Percentiles rank a stretch among this genome's conserved stretches.
These are phyloP conservation scores for Drosophila albomicans DNA, from an alignment of 1,140 invertebrate species.

Conservation along the genomic window DNA sequence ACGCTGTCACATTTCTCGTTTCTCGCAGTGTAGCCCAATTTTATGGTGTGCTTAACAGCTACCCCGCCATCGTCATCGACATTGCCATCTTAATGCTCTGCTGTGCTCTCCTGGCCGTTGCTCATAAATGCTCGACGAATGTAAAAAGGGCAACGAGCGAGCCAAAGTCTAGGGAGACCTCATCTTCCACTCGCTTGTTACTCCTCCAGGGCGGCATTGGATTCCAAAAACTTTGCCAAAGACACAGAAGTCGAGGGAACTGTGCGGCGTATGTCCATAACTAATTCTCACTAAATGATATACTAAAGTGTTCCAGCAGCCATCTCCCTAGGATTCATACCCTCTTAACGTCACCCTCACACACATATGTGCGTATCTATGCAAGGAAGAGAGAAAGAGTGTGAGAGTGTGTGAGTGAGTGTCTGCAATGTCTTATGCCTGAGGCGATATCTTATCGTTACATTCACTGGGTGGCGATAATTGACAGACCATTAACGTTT, in stretches of 20 bases:
- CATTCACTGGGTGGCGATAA: conserved; percentile 82
- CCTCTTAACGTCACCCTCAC: neutral
- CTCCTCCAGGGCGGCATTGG: conserved; percentile 22
- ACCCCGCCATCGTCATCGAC: conserved; percentile 1
- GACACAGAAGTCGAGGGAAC: neutral
- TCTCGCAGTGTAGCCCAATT: conserved; percentile 48
- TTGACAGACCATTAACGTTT: conserved; percentile 83
- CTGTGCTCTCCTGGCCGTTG: conserved; percentile 43
- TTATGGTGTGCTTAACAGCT: conserved; percentile 49
- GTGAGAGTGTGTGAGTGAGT: conserved; percentile 12
- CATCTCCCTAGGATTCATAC: conserved; percentile 13
- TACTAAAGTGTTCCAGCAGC: conserved; percentile 75
- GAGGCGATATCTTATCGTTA: conserved; percentile 79
- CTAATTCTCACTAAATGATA: conserved; percentile 81
- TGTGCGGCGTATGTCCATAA: conserved; percentile 69
- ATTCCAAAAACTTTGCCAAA: conserved; percentile 36
- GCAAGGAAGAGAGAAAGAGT: too few relatives aligned
- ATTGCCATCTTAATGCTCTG: conserved; percentile 34
- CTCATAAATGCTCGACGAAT: conserved; percentile 73
- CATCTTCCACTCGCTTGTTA: neutral
- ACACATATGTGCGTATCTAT: conserved; percentile 9
- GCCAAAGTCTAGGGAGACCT: conserved; percentile 5
- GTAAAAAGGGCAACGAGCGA: conserved; percentile 66
- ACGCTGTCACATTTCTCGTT: neutral
- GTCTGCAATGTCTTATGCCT: conserved; percentile 56